Conservation (phyloP, 2,888 invertebrate genomes). For the Rosalia funebris region DNA sequence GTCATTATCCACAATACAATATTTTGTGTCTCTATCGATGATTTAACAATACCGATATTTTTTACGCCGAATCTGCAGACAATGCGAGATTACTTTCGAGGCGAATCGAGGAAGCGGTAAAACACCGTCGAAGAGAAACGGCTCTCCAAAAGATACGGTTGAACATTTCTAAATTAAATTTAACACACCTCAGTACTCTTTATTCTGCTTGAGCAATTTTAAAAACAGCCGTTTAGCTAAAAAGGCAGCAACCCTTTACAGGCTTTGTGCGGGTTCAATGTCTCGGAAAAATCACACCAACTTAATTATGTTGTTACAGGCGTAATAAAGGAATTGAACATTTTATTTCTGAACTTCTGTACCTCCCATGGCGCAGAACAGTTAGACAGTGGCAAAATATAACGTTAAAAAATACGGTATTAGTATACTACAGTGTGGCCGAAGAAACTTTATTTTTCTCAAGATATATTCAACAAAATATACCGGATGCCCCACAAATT, state of each 20-base stretch:
- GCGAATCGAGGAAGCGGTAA: slow-evolving; percentile 21
- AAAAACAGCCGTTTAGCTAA: slow-evolving; percentile 53
- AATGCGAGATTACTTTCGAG: slow-evolving; percentile 9
- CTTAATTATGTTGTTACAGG: slow-evolving; percentile 62
- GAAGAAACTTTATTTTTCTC: too few species aligned
- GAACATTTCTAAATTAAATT: slow-evolving; percentile 50
- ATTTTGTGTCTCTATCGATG: too few species aligned
- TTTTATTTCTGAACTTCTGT: too few species aligned
- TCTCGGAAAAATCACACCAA: slow-evolving; percentile 63
- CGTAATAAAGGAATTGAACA: slow-evolving; percentile 43
- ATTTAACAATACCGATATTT: too few species aligned
- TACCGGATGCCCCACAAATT: too few species aligned
- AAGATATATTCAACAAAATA: too few species aligned
- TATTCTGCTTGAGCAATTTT: slow-evolving; percentile 51
- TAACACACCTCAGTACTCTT: slow-evolving; percentile 51
- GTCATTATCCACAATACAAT: too few species aligned
- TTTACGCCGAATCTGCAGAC: too few species aligned
- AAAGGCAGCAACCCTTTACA: slow-evolving; percentile 61
- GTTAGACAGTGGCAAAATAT: too few species aligned
- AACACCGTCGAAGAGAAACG: slow-evolving; percentile 1
- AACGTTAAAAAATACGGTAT: too few species aligned
- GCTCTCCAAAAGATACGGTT: slow-evolving; percentile 24
- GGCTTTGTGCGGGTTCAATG: slow-evolving; percentile 59
- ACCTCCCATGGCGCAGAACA: too few species aligned
- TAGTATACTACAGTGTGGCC: too few species aligned